Percentiles rank a stretch among this genome's conserved stretches.
Evolutionary conservation across 1,140 invertebrate species (phyloP).

Genomic region (Eriocheir sinensis): DNA sequence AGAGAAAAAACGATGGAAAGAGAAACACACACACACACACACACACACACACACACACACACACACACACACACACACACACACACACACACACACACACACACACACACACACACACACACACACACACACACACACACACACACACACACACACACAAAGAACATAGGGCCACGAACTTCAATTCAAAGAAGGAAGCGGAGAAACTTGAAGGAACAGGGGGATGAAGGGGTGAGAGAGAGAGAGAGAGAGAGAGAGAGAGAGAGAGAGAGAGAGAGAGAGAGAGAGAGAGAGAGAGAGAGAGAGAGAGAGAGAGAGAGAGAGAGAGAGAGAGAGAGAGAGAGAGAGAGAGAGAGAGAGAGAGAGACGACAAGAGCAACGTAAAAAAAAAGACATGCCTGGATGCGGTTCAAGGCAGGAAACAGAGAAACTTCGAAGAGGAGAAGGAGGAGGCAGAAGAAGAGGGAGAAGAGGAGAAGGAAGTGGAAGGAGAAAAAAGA

Average conservation of each 20-base stretch:
- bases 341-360: not conserved
- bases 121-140: constrained; percentile 11
- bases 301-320: not conserved
- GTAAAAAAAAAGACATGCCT: not conserved
- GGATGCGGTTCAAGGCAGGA: not conserved
- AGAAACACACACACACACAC: constrained; percentile 44
- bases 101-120: not conserved
- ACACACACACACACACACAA: constrained; percentile 23
- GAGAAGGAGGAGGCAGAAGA: not conserved
- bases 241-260: not conserved
- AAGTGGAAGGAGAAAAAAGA: not conserved
- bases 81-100: constrained; percentile 22
- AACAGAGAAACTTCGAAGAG: not conserved
- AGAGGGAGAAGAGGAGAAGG: not conserved
- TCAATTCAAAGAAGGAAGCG: not conserved
- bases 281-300: not conserved
- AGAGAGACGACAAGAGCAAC: not conserved
- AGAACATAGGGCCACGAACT: not conserved
- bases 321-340: not conserved
- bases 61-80: constrained; percentile 13
- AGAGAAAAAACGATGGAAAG: not conserved
- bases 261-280: not conserved
- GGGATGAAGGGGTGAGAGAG: not conserved
- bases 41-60: constrained; percentile 47
- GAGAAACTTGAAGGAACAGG: not conserved